Evolutionary conservation across 2,797 vertebrate genomes (phyloP).

Genomic region (Galago senegalensis): DNA sequence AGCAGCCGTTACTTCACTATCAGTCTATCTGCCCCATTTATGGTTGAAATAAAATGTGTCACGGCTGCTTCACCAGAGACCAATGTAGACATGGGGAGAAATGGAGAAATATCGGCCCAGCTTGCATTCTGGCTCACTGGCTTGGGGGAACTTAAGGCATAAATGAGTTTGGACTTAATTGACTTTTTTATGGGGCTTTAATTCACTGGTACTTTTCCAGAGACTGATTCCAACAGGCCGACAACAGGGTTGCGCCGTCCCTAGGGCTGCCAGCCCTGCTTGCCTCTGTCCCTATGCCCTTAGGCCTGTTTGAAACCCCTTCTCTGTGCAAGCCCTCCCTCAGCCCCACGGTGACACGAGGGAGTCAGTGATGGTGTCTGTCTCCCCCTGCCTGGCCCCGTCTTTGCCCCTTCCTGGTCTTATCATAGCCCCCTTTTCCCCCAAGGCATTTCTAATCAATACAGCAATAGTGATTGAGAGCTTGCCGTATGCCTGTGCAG

Average conservation of each 20-base stretch:
- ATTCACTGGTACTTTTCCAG: constrained; percentile 86
- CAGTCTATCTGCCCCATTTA: constrained; percentile 78
- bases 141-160: constrained; percentile 84
- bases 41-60: constrained; percentile 84
- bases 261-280: not conserved
- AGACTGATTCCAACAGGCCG: constrained; percentile 80
- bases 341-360: accelerated
- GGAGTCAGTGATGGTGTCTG: not conserved
- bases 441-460: constrained; percentile 66
- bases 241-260: constrained; percentile 63
- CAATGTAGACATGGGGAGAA: constrained; percentile 72
- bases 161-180: constrained; percentile 84
- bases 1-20: constrained; percentile 59
- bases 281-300: not conserved
- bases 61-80: constrained; percentile 76
- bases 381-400: not conserved
- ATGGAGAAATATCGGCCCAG: constrained; percentile 82
- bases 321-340: not conserved
- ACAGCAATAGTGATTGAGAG: constrained; percentile 43
- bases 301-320: not conserved
- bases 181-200: constrained; percentile 87
- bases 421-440: not conserved
- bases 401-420: not conserved
- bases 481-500: not conserved
- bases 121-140: constrained; percentile 82